A percentile compares a stretch with the other conserved stretches of the same genome.
Evolutionary conservation across 2,113 vertebrate genomes (phyloP).

Genomic region (Argyrosomus japonicus): DNA sequence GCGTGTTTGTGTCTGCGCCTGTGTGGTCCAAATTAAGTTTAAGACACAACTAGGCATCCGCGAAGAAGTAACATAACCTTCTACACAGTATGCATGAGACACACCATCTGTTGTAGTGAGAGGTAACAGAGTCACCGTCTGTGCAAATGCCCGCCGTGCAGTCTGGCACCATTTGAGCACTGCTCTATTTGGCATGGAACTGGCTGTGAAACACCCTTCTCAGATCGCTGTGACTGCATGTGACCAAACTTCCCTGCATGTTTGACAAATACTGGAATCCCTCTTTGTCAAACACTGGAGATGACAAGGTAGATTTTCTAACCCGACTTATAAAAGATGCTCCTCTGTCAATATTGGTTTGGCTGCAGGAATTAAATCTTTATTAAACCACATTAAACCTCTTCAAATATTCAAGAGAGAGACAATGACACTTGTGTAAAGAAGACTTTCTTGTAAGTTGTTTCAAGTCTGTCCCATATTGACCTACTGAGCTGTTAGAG

Average conservation of each 20-base stretch:
- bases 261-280: slow-evolving; percentile 22
- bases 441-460: background rate
- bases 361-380: slow-evolving; percentile 2
- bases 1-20: background rate
- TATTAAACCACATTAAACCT: slow-evolving; percentile 11
- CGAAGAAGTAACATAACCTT: slow-evolving; percentile 70
- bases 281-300: slow-evolving; percentile 7
- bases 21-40: slow-evolving; percentile 62
- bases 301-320: slow-evolving; percentile 33
- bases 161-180: slow-evolving; percentile 65
- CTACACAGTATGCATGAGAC: slow-evolving; percentile 57
- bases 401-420: slow-evolving; percentile 36
- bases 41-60: slow-evolving; percentile 59
- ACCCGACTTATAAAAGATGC: slow-evolving; percentile 1
- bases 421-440: slow-evolving; percentile 16
- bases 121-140: slow-evolving; percentile 73
- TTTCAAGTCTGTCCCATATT: slow-evolving; percentile 40
- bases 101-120: slow-evolving; percentile 73
- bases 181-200: slow-evolving; percentile 58
- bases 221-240: slow-evolving; percentile 18
- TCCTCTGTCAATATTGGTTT: background rate
- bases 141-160: slow-evolving; percentile 64
- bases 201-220: slow-evolving; percentile 58
- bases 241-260: slow-evolving; percentile 13
- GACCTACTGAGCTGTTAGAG: slow-evolving; percentile 25